phyloP scores from a whole-genome alignment of 1,140 invertebrate species.

The Parapsyche elsis region DNA sequence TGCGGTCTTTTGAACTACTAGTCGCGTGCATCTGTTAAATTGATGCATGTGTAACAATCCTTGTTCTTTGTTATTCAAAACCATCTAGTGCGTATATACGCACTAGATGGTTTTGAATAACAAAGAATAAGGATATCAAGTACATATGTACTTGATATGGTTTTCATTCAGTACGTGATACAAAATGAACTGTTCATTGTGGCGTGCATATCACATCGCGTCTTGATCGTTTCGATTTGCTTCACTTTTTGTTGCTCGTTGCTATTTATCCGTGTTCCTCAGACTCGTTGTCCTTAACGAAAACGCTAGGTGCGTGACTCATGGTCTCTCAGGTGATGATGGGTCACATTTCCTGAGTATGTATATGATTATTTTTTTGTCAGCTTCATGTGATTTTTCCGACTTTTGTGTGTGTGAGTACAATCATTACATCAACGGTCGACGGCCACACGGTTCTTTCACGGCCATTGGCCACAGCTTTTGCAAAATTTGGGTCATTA shows the following conservation, averaged over 20 bases:
- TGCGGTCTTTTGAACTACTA: not conserved
- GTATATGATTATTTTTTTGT: not conserved
- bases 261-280: not conserved
- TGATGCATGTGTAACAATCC: not conserved
- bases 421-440: conserved; percentile 19
- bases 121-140: too few species aligned
- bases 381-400: not conserved
- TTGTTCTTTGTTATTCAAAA: not conserved
- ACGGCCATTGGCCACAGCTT: conserved; percentile 20
- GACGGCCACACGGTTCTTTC: conserved; percentile 3
- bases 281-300: conserved; percentile 7
- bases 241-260: not conserved
- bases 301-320: not conserved
- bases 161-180: too few species aligned
- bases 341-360: not conserved
- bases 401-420: not conserved
- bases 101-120: too few species aligned
- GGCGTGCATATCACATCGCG: not conserved
- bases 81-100: not conserved
- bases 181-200: not conserved
- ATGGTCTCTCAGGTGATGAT: not conserved
- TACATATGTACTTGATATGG: conserved; percentile 8
- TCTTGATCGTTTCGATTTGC: not conserved
- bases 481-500: conserved; percentile 25
- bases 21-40: not conserved